These are phyloP conservation scores for Harpagifer antarcticus DNA, from an alignment of 2,797 vertebrate species.

Conservation along the genomic window DNA sequence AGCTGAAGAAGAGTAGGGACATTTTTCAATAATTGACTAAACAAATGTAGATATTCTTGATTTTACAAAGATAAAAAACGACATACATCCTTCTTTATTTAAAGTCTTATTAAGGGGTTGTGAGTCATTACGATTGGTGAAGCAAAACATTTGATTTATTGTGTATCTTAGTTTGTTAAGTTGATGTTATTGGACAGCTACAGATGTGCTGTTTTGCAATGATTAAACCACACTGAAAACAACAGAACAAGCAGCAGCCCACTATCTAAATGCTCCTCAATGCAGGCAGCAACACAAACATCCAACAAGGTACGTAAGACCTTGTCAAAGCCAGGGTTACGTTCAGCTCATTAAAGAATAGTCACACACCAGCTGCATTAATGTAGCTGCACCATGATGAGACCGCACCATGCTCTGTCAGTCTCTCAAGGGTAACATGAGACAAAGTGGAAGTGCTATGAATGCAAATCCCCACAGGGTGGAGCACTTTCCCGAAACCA, in stretches of 20 bases:
- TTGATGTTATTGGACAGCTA: slow-evolving; percentile 24
- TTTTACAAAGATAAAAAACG: slow-evolving; percentile 5
- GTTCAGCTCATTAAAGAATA: slow-evolving; percentile 46
- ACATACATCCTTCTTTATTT: not conserved
- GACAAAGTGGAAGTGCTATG: slow-evolving; percentile 1
- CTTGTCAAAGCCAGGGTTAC: slow-evolving; percentile 14
- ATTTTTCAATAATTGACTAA: not conserved
- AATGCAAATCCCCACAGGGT: slow-evolving; percentile 50
- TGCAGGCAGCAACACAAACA: slow-evolving; percentile 35
- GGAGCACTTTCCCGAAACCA: slow-evolving; percentile 36
- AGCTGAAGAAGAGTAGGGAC: not conserved
- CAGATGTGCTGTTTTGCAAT: slow-evolving; percentile 11
- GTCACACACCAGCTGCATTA: slow-evolving; percentile 41
- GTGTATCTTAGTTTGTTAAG: slow-evolving; percentile 5
- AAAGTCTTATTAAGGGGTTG: not conserved
- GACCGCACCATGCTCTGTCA: slow-evolving; percentile 44
- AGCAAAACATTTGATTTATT: slow-evolving; percentile 24
- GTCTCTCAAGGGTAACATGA: slow-evolving; percentile 6
- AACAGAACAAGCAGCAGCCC: slow-evolving; percentile 33
- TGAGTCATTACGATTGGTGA: slow-evolving; percentile 5
- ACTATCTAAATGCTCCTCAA: slow-evolving; percentile 17
- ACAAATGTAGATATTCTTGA: not conserved
- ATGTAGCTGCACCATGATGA: slow-evolving; percentile 53
- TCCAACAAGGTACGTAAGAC: slow-evolving; percentile 14
- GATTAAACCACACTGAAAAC: slow-evolving; percentile 35